Evolutionary conservation across 2,113 vertebrate genomes (phyloP), one percentile per base, ranked within the genome.

Genomic region (Embiotoca jacksoni): DNA sequence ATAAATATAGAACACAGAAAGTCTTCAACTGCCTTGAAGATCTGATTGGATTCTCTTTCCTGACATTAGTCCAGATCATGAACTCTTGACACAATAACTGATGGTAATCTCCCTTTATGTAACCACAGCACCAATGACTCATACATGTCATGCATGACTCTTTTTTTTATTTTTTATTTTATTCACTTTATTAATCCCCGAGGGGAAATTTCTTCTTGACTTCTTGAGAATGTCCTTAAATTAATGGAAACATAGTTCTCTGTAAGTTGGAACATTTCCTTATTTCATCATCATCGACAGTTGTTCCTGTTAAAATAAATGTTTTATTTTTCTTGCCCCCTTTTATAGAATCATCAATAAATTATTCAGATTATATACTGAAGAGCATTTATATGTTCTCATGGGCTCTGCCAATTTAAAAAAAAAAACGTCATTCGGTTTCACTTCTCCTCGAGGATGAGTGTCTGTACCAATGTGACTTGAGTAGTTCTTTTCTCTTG

Each of bases 401-500:
- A 11, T 32, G 0, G 7, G 5, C 11, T 4, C 31, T 56, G 15
- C 3, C 9, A 33, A 3, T 15, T 35, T 11, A 6, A 14, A 6
- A 49, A 53, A 49, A 67, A 49, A 53, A 49, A 67, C 4, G 16
- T 3, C 2, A 2, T n/a, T 54, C 3, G 23, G 74, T 80, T 80
- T 78, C 47, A 0, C 47, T 88, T 85, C 80, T 69, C 10, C 47
- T 16, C 1, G 11, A 13, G 1, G 13, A 15, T n/a, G 7, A 31
- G 1, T 33, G 11, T 49, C 23, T 52, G 23, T 52, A n/a, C 3
- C 0, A 13, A 0, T 0, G 0, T 72, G 64, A 6, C 47, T 13
- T 36, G 7, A 16, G n/a, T 13, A 1, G 36, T 36, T 60, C 3
- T 36, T 49, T 6, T 35, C 3, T 69, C 31, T 80, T 69, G n/a